Evolutionary conservation across 2,888 invertebrate species (phyloP).

Genomic region (Molorchus minor): DNA sequence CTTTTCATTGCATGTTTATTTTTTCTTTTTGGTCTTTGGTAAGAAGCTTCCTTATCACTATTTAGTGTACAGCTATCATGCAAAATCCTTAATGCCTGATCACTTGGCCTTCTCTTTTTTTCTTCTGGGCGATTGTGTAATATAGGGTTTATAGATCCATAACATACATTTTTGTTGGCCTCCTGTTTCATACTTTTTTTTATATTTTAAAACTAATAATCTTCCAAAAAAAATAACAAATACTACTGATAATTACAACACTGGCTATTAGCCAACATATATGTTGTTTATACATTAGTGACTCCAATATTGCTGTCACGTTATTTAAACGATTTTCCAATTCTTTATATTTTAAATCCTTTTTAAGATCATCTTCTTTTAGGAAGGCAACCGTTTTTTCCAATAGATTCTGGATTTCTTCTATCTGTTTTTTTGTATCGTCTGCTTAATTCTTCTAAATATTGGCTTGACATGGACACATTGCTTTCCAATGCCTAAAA

Average conservation of each 20-base stretch:
- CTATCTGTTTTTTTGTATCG: constrained; percentile 96
- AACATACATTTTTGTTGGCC: too few species aligned
- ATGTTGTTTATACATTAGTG: constrained; percentile 70
- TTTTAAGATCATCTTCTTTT: constrained; percentile 78
- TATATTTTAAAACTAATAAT: too few species aligned
- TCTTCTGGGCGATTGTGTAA: constrained; percentile 67
- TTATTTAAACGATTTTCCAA: constrained; percentile 70
- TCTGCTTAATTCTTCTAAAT: constrained; percentile 93
- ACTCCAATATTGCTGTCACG: constrained; percentile 70
- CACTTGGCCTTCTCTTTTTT: constrained; percentile 76
- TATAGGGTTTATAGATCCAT: too few species aligned
- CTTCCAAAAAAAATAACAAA: constrained; percentile 63
- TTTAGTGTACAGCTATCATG: constrained; percentile 41
- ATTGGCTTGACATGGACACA: constrained; percentile 96
- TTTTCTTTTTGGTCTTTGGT: constrained; percentile 39
- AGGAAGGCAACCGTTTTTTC: constrained; percentile 80
- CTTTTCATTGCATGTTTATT: constrained; percentile 29
- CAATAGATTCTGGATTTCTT: constrained; percentile 89
- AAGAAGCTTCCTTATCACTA: constrained; percentile 35
- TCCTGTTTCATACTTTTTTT: too few species aligned
- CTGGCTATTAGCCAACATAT: constrained; percentile 68
- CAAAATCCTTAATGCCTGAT: constrained; percentile 72
- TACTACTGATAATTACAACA: constrained; percentile 62
- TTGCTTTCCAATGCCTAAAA: constrained; percentile 89
- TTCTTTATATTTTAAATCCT: constrained; percentile 75